These are phyloP conservation scores for Philopedon plagiatum DNA, from an alignment of 2,888 invertebrate genomes.

Conservation along the genomic window DNA sequence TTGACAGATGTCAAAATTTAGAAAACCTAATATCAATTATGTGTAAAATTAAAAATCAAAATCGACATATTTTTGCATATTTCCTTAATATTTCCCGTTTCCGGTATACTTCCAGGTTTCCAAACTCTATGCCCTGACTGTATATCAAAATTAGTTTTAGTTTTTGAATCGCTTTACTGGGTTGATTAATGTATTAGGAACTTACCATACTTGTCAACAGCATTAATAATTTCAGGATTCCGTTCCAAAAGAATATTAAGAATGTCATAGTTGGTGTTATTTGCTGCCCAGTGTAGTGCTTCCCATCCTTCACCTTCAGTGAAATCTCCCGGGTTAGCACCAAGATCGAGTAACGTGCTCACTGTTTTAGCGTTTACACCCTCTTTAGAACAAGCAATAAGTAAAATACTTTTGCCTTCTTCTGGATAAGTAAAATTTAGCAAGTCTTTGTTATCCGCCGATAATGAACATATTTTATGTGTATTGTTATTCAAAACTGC, in stretches of 20 bases:
- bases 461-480: constrained; percentile 70
- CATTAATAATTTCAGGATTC: constrained; percentile 47
- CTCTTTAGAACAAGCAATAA: constrained; percentile 72
- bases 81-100: no score
- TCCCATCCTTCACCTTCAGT: constrained; percentile 71
- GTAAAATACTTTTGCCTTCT: constrained; percentile 70
- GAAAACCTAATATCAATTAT: no score
- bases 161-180: no score
- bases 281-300: constrained; percentile 77
- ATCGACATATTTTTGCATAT: no score
- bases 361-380: constrained; percentile 73
- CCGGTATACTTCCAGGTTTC: no score
- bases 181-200: background rate
- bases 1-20: background rate
- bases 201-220: constrained; percentile 36
- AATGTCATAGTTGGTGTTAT: constrained; percentile 68
- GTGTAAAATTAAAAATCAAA: no score
- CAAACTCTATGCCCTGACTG: no score
- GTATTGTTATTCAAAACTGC: constrained; percentile 71
- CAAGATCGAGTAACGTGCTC: constrained; percentile 72
- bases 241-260: constrained; percentile 69
- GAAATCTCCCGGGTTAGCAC: constrained; percentile 74
- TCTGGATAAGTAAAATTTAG: constrained; percentile 73
- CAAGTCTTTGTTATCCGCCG: constrained; percentile 70
- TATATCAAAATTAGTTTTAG: no score